Evolutionary conservation across 2,797 vertebrate species (phyloP).

Genomic region (Cheirogaleus major): DNA sequence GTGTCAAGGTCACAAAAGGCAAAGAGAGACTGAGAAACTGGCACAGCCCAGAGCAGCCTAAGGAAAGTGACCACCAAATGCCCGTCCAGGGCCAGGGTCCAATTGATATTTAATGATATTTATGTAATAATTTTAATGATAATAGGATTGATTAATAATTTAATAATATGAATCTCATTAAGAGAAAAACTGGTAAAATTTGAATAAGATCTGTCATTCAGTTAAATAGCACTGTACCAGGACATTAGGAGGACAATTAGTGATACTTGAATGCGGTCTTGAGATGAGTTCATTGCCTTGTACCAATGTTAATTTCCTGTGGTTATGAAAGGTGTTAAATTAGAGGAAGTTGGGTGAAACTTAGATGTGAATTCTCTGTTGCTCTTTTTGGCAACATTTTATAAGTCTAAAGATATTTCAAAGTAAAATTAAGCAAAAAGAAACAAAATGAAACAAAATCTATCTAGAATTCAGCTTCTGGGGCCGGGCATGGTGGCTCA

Average conservation of each 20-base stretch:
- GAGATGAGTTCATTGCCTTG: not conserved
- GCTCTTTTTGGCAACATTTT: not conserved
- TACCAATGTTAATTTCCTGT: not conserved
- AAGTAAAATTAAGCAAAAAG: not conserved
- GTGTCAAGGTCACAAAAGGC: not conserved
- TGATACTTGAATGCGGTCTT: not conserved
- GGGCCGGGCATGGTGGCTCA: no score
- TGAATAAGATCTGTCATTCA: not conserved
- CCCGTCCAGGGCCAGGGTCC: not conserved
- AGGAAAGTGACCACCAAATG: not conserved
- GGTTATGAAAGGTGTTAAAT: not conserved
- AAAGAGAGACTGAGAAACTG: not conserved
- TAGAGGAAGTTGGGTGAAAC: not conserved
- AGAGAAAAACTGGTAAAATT: not conserved
- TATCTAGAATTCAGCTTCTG: not conserved
- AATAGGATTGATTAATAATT: not conserved
- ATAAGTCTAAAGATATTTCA: not conserved
- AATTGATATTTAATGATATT: not conserved
- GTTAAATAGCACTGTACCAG: not conserved
- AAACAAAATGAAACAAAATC: not conserved
- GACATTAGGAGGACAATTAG: not conserved
- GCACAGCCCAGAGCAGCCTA: not conserved
- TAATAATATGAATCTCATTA: not conserved
- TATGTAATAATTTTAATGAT: not conserved
- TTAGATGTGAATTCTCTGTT: not conserved